phyloP scores from a whole-genome alignment of 2,113 vertebrate species.

The Mesocricetus auratus region DNA sequence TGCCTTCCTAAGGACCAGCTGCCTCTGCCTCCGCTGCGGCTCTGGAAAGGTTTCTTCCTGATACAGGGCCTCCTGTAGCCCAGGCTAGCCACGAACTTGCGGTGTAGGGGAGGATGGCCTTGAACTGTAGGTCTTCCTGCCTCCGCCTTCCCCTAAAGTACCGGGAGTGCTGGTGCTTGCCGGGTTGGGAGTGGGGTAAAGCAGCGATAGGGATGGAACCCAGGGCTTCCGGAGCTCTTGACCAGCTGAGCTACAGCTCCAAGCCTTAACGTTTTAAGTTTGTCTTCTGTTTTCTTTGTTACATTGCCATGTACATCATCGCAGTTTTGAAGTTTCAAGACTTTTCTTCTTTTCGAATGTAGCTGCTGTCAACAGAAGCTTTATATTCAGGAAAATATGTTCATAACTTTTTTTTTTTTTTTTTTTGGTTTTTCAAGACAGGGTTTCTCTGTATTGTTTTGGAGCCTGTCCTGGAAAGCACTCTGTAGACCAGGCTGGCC shows the following conservation, averaged over 20 bases:
- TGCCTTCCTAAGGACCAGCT: constrained; percentile 1
- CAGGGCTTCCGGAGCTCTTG: too few species aligned
- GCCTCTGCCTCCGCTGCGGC: not conserved
- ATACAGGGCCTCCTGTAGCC: not conserved
- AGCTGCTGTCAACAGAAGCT: not conserved
- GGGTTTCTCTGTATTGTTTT: too few species aligned
- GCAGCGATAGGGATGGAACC: not conserved
- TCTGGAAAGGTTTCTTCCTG: not conserved
- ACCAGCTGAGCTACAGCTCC: not conserved
- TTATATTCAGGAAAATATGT: constrained; percentile 2
- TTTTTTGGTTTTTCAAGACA: too few species aligned
- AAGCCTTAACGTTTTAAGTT: not conserved
- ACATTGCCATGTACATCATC: not conserved
- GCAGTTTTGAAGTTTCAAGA: constrained; percentile 50
- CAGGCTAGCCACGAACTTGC: not conserved
- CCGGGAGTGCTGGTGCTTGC: not conserved
- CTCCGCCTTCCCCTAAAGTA: not conserved
- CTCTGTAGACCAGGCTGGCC: too few species aligned
- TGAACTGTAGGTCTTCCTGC: not conserved
- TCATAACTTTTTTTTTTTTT: too few species aligned
- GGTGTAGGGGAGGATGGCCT: not conserved
- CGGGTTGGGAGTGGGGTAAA: not conserved
- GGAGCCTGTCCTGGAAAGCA: too few species aligned
- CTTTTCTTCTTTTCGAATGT: not conserved
- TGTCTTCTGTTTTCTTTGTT: constrained; percentile 51